Conservation (phyloP, 2,113 vertebrate species). For the Baryphthengus martii region DNA sequence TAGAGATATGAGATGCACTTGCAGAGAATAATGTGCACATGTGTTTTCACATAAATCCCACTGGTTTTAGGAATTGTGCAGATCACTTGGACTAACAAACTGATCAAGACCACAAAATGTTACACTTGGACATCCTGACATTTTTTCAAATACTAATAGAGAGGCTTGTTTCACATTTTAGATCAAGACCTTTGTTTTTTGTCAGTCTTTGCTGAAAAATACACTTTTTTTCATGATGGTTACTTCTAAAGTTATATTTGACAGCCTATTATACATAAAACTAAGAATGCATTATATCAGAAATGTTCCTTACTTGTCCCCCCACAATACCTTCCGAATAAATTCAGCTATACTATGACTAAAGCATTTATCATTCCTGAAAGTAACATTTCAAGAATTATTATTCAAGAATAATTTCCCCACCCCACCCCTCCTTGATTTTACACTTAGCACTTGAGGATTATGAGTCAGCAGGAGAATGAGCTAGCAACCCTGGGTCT, state of each 20-base stretch:
- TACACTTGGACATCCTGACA: not conserved
- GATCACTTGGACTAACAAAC: not conserved
- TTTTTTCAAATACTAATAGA: not conserved
- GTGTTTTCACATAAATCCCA: not conserved
- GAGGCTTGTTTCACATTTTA: not conserved
- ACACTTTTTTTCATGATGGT: not conserved
- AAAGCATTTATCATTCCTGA: not conserved
- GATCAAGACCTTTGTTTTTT: not conserved
- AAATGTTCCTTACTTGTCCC: not conserved
- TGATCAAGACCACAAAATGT: not conserved
- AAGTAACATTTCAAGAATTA: not conserved
- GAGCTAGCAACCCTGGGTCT: not conserved
- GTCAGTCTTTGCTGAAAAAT: not conserved
- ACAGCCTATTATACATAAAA: not conserved
- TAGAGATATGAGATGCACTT: not conserved
- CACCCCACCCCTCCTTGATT: not conserved
- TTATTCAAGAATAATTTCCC: not conserved
- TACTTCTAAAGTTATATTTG: not conserved
- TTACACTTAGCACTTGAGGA: not conserved
- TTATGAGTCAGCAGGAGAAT: not conserved
- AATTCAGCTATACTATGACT: not conserved
- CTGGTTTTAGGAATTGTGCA: not conserved
- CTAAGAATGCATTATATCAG: not conserved
- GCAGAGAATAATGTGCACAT: not conserved
- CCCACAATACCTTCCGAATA: not conserved